Percentiles rank a stretch among this genome's conserved stretches.
Evolutionary conservation across 2,797 vertebrate genomes (phyloP).

Genomic region (Micrastur ruficollis): DNA sequence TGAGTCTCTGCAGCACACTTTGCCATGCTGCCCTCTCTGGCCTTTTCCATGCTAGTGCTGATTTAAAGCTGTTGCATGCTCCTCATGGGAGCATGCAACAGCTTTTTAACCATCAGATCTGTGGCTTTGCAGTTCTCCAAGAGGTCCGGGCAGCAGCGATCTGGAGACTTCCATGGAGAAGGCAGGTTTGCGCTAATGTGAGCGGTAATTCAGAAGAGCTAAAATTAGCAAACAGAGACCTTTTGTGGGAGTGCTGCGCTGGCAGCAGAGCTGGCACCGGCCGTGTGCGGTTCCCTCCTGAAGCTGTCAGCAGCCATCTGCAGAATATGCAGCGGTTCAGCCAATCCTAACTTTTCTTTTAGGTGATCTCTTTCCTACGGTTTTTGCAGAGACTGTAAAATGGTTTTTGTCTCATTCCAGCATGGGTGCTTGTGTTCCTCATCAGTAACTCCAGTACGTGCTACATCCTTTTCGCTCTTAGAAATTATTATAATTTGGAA

Average conservation of each 20-base stretch:
- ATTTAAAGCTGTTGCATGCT: background rate
- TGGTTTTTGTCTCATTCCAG: background rate
- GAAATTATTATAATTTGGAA: background rate
- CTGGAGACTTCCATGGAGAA: background rate
- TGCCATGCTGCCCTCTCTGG: accelerated
- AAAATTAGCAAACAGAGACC: slow-evolving; percentile 41
- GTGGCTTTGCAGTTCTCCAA: background rate
- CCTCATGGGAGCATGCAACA: too few species aligned
- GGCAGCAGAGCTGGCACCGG: background rate
- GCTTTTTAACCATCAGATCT: background rate
- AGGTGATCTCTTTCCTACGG: background rate
- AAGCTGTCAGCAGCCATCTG: slow-evolving; percentile 1
- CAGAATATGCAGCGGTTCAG: background rate
- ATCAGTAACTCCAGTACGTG: slow-evolving; percentile 47
- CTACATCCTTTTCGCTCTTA: slow-evolving; percentile 15
- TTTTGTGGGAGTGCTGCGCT: background rate
- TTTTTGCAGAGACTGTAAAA: slow-evolving; percentile 28
- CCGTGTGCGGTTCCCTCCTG: background rate
- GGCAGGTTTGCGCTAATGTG: background rate
- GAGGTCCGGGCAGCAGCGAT: background rate
- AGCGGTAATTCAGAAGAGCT: slow-evolving; percentile 12
- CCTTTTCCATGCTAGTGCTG: background rate
- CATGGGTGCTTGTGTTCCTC: slow-evolving; percentile 34
- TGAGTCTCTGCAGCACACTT: background rate
- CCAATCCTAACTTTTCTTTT: slow-evolving; percentile 13